Conservation (phyloP, 1,140 invertebrate genomes). For the Drosophila biarmipes region DNA sequence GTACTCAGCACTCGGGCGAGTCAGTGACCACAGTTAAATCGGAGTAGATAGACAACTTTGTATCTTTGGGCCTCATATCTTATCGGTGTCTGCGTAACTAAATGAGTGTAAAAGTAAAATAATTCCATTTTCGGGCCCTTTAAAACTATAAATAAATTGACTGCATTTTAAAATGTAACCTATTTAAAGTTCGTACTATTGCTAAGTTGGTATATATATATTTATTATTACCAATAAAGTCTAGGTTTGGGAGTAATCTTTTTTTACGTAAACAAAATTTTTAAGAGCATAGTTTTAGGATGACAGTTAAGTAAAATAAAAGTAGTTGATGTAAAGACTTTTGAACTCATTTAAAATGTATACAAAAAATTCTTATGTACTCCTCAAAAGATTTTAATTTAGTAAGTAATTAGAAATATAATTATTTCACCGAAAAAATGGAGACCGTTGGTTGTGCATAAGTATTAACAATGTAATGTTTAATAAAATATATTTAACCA, state of each 20-base stretch:
- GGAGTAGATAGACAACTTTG: not conserved
- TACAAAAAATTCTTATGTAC: too few species aligned
- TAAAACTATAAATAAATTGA: not conserved
- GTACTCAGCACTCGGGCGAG: slow-evolving; percentile 37
- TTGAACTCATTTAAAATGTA: not conserved
- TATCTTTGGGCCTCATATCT: not conserved
- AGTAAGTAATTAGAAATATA: not conserved
- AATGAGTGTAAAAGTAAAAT: not conserved
- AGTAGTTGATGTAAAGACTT: not conserved
- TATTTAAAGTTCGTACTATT: not conserved
- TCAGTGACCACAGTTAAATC: slow-evolving; percentile 11
- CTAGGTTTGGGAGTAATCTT: not conserved
- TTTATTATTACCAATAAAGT: not conserved
- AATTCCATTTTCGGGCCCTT: not conserved
- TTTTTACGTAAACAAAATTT: not conserved
- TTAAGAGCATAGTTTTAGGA: slow-evolving; percentile 7
- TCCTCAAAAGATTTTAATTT: not conserved
- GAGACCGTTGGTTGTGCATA: too few species aligned
- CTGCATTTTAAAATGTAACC: not conserved
- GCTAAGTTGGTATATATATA: not conserved
- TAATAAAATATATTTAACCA: too few species aligned
- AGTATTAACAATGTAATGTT: too few species aligned
- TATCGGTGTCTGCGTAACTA: slow-evolving; percentile 2
- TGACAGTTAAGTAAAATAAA: not conserved
- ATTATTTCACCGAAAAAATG: too few species aligned